These are phyloP conservation scores for Enteromius unitaeniatus DNA, from an alignment of 2,797 vertebrate species.

Conservation along the genomic window DNA sequence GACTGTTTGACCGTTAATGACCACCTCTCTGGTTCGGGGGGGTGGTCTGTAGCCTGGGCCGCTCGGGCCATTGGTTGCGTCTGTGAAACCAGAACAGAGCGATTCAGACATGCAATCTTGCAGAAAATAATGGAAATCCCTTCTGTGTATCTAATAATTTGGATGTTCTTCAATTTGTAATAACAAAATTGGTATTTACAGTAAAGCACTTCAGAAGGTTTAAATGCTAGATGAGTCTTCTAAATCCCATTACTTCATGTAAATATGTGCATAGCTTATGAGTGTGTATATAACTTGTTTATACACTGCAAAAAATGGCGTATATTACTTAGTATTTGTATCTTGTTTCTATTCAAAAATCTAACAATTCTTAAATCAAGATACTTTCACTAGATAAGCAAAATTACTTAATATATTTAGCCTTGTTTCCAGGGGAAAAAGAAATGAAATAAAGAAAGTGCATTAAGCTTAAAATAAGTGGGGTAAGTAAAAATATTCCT, in stretches of 20 bases:
- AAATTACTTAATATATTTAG: too few relatives aligned
- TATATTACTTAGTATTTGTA: too few relatives aligned
- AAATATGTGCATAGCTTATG: background rate
- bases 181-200: background rate
- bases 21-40: slow-evolving; percentile 89
- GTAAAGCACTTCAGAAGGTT: background rate
- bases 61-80: slow-evolving; percentile 85
- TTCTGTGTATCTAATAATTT: background rate
- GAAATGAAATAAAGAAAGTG: too few relatives aligned
- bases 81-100: slow-evolving; percentile 68
- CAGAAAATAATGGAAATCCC: background rate
- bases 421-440: too few relatives aligned
- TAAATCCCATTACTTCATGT: background rate
- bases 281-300: background rate
- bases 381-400: too few relatives aligned
- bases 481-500: too few relatives aligned
- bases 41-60: slow-evolving; percentile 87
- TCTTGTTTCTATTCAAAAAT: too few relatives aligned
- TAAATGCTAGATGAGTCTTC: background rate
- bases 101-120: background rate
- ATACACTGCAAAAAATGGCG: background rate
- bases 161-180: background rate
- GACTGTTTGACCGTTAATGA: slow-evolving; percentile 90
- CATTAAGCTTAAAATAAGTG: too few relatives aligned
- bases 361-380: too few relatives aligned